Evolutionary conservation across 2,888 invertebrate genomes (phyloP).

Genomic region (Drosophila mercatorum): DNA sequence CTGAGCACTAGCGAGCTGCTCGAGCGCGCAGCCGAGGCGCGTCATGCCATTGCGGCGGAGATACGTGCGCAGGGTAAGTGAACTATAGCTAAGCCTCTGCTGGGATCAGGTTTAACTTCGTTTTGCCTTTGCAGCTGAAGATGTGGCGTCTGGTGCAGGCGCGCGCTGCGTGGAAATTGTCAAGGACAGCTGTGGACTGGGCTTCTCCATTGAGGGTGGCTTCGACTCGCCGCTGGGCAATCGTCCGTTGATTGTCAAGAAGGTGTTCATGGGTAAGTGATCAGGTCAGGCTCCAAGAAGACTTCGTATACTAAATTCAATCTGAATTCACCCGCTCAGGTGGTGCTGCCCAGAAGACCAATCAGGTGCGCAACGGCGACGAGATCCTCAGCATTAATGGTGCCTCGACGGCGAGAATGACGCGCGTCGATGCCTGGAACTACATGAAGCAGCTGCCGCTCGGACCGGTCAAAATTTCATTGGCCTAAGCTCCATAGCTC

Average conservation of each 20-base stretch:
- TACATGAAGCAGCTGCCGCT: slow-evolving; percentile 95
- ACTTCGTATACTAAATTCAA: not conserved
- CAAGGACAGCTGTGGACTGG: slow-evolving; percentile 94
- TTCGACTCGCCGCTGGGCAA: slow-evolving; percentile 95
- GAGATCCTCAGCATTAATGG: slow-evolving; percentile 94
- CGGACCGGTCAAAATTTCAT: slow-evolving; percentile 88
- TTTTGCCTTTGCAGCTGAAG: slow-evolving; percentile 62
- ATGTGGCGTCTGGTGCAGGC: slow-evolving; percentile 69
- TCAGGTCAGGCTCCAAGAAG: not conserved
- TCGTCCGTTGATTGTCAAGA: slow-evolving; percentile 94
- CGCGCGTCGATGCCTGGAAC: slow-evolving; percentile 98
- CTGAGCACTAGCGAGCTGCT: slow-evolving; percentile 83
- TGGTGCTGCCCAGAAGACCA: slow-evolving; percentile 94
- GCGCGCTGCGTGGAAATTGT: slow-evolving; percentile 76
- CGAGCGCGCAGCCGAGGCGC: slow-evolving; percentile 83
- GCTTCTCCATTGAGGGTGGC: slow-evolving; percentile 97
- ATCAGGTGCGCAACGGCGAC: slow-evolving; percentile 93
- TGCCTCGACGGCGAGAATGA: slow-evolving; percentile 91
- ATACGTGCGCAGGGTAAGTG: slow-evolving; percentile 82
- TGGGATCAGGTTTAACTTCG: not conserved
- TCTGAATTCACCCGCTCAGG: slow-evolving; percentile 85
- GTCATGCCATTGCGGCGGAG: slow-evolving; percentile 83
- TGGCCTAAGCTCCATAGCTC: slow-evolving; percentile 66
- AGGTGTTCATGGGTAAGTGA: slow-evolving; percentile 94
- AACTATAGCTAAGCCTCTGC: no score